Evolutionary conservation across 2,113 vertebrate genomes (phyloP).

Genomic region (Tringa solitaria): DNA sequence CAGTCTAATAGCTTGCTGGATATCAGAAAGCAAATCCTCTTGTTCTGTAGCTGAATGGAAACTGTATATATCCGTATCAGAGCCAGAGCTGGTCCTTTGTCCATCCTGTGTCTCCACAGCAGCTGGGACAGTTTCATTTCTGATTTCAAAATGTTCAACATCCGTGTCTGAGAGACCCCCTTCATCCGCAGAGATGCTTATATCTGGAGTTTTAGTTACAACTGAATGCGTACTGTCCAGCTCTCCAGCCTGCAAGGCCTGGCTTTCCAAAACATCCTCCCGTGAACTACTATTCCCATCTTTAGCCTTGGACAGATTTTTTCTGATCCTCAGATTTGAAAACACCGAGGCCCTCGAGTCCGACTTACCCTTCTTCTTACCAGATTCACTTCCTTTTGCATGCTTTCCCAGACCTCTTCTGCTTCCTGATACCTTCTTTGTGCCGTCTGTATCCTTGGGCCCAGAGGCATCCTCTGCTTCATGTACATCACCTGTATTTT

Average conservation of each 20-base stretch:
- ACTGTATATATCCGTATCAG: slow-evolving; percentile 96
- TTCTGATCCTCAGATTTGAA: slow-evolving; percentile 91
- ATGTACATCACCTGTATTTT: slow-evolving; percentile 77
- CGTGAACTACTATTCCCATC: slow-evolving; percentile 81
- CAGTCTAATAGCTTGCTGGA: slow-evolving; percentile 92
- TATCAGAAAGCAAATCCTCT: slow-evolving; percentile 95
- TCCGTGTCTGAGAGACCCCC: slow-evolving; percentile 87
- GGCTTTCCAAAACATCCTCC: slow-evolving; percentile 84
- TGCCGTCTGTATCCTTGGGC: slow-evolving; percentile 81
- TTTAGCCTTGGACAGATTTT: slow-evolving; percentile 85
- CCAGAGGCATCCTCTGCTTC: slow-evolving; percentile 81
- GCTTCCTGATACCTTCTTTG: slow-evolving; percentile 84
- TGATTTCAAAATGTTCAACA: slow-evolving; percentile 67
- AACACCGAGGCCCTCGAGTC: slow-evolving; percentile 91
- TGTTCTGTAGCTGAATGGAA: slow-evolving; percentile 96
- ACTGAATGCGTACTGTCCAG: slow-evolving; percentile 82
- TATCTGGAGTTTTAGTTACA: slow-evolving; percentile 85
- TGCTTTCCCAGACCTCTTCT: slow-evolving; percentile 84
- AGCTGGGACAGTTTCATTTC: slow-evolving; percentile 68
- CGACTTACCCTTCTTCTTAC: slow-evolving; percentile 87
- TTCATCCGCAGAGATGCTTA: slow-evolving; percentile 88
- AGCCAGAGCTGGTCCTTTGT: slow-evolving; percentile 91
- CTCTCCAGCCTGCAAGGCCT: slow-evolving; percentile 79
- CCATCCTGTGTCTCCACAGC: slow-evolving; percentile 75
- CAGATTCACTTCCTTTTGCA: slow-evolving; percentile 76